Evolutionary conservation across 1,140 invertebrate species (phyloP).

Genomic region (Trichoplusia ni): DNA sequence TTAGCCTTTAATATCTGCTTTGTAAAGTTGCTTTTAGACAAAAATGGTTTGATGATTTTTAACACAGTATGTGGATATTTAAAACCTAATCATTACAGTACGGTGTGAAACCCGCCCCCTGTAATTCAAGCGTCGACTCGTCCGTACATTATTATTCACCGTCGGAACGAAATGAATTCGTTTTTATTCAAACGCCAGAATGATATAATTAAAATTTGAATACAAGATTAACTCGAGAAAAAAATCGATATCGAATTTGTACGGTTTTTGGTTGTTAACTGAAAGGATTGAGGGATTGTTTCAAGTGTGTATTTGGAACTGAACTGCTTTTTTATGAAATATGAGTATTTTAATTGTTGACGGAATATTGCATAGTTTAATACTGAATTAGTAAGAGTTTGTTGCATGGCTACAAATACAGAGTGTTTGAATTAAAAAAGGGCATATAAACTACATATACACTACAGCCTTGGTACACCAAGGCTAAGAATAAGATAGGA

Average conservation of each 20-base stretch:
- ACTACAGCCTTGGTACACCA: no score
- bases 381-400: no score
- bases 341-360: no score
- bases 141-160: conserved; percentile 74
- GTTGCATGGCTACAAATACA: no score
- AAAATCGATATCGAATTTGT: conserved; percentile 68
- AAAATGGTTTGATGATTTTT: no score
- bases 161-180: conserved; percentile 71
- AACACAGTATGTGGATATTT: no score
- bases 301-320: background rate
- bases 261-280: conserved; percentile 36
- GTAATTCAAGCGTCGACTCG: conserved; percentile 57
- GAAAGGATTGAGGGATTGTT: conserved; percentile 35
- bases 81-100: conserved; percentile 44
- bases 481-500: no score
- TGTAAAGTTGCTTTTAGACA: no score
- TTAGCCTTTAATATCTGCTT: no score
- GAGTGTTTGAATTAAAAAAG: no score
- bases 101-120: conserved; percentile 52
- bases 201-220: conserved; percentile 80
- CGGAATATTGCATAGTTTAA: no score
- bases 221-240: conserved; percentile 77
- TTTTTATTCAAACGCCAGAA: conserved; percentile 79
- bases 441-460: no score
- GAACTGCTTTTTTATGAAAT: background rate